These are phyloP conservation scores for Creontiades dilutus DNA, from an alignment of 2,888 invertebrate genomes.

Conservation along the genomic window DNA sequence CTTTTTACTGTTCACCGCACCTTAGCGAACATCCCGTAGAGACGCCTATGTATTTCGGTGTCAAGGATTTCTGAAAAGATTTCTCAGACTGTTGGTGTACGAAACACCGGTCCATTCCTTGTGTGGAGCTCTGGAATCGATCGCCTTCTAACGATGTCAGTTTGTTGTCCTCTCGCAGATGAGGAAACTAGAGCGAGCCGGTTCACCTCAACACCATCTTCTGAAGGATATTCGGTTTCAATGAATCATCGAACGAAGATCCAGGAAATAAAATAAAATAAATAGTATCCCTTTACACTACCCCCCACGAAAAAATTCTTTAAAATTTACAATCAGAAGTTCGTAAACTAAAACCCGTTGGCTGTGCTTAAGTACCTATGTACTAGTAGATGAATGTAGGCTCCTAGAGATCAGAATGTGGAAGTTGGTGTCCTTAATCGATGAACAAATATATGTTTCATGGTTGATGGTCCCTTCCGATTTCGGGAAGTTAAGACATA, in stretches of 20 bases:
- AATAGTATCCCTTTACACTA: background rate
- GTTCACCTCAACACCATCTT: background rate
- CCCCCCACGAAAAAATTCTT: no score
- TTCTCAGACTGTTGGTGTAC: background rate
- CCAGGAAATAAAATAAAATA: background rate
- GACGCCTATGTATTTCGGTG: background rate
- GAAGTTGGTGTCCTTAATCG: no score
- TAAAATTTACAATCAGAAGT: no score
- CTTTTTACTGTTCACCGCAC: constrained; percentile 23
- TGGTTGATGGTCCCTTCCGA: no score
- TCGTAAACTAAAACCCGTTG: no score
- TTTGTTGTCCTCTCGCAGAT: background rate
- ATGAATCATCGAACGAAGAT: background rate
- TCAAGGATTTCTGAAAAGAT: background rate
- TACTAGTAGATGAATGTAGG: no score
- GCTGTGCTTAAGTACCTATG: no score
- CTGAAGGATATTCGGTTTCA: background rate
- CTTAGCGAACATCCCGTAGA: constrained; percentile 10
- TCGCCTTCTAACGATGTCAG: background rate
- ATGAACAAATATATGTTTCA: no score
- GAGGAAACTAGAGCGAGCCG: constrained; percentile 12
- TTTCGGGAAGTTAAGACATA: no score
- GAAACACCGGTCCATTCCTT: constrained; percentile 6
- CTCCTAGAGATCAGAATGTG: no score
- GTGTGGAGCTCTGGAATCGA: background rate